phyloP scores from a whole-genome alignment of 2,888 invertebrate genomes.

The Sympetrum striolatum region DNA sequence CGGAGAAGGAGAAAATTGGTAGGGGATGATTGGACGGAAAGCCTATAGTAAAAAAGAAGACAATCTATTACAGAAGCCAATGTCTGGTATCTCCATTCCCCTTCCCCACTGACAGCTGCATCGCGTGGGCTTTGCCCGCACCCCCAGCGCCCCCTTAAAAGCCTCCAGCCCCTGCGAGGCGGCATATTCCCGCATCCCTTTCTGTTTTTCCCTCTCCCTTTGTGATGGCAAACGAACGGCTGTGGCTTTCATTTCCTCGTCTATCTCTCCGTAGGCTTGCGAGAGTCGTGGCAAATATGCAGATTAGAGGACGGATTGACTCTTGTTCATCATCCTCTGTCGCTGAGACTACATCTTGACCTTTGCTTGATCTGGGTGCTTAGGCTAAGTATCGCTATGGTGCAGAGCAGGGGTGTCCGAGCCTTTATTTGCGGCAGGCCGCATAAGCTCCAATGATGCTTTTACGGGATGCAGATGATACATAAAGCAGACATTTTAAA shows the following conservation, averaged over 20 bases:
- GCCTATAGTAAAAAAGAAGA: background rate
- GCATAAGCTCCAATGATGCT: too few species aligned
- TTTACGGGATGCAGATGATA: too few species aligned
- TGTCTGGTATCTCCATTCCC: background rate
- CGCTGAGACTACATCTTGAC: too few species aligned
- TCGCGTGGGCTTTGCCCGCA: background rate
- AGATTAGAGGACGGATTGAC: too few species aligned
- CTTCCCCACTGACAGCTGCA: background rate
- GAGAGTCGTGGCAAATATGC: background rate
- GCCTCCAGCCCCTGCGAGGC: background rate
- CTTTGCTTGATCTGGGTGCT: too few species aligned
- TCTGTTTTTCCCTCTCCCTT: background rate
- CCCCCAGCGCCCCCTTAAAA: background rate
- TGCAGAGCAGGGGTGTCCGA: too few species aligned
- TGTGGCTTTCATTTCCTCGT: background rate
- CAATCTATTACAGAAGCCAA: background rate
- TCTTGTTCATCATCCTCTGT: too few species aligned
- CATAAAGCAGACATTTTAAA: too few species aligned
- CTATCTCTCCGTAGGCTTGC: background rate
- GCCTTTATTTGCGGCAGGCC: too few species aligned
- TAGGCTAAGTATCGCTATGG: too few species aligned
- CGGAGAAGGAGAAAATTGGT: background rate
- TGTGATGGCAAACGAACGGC: background rate
- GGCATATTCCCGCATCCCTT: background rate
- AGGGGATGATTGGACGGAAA: background rate